Evolutionary conservation across 2,113 vertebrate species (phyloP).

Genomic region (Zosterops borbonicus): DNA sequence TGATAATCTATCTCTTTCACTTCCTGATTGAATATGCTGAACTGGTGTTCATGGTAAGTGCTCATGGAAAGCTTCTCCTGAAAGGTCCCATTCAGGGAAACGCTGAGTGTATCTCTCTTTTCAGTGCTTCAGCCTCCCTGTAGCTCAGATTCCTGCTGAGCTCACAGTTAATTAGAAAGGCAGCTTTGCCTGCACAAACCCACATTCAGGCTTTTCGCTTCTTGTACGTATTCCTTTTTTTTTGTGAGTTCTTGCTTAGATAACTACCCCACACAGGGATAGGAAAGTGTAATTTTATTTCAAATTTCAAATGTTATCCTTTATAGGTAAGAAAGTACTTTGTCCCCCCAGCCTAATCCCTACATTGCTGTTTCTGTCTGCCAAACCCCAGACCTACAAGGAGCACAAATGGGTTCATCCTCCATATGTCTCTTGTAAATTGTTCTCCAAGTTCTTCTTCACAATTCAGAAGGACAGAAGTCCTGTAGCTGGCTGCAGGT

Average conservation of each 20-base stretch:
- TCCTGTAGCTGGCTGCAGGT: background rate
- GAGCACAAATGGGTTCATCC: background rate
- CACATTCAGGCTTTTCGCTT: background rate
- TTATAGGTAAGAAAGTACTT: background rate
- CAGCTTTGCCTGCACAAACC: background rate
- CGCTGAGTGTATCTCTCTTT: background rate
- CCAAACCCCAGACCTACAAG: background rate
- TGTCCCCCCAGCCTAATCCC: background rate
- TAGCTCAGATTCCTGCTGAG: background rate
- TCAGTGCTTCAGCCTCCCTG: background rate
- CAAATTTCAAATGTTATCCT: background rate
- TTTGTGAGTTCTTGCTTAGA: background rate
- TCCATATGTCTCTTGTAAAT: background rate
- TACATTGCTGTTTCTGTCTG: background rate
- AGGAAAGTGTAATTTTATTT: background rate
- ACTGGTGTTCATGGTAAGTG: constrained; percentile 94
- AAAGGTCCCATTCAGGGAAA: background rate
- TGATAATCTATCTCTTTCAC: constrained; percentile 97
- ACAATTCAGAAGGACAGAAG: background rate
- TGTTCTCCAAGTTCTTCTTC: background rate
- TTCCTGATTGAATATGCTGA: constrained; percentile 95
- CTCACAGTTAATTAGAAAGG: background rate
- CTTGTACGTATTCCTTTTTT: background rate
- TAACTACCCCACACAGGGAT: background rate
- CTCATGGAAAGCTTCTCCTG: background rate